These are phyloP conservation scores for Ischnura elegans DNA, from an alignment of 2,888 invertebrate genomes.

Conservation along the genomic window DNA sequence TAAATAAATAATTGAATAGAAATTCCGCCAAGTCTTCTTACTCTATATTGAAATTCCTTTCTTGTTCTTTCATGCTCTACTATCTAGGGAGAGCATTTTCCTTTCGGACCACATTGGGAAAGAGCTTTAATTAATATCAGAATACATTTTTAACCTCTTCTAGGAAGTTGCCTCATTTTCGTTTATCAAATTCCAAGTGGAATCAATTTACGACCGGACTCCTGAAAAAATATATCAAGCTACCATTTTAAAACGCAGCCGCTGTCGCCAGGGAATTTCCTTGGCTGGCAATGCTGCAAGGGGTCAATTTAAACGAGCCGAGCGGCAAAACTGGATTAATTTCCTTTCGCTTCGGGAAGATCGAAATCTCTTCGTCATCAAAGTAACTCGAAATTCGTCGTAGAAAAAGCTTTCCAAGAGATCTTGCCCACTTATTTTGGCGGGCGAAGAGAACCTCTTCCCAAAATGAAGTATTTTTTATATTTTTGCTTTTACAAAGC, in stretches of 20 bases:
- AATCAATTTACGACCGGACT: neutral
- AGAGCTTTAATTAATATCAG: too few relatives aligned
- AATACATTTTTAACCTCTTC: too few relatives aligned
- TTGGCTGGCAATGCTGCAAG: neutral
- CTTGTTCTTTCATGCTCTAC: too few relatives aligned
- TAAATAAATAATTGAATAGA: too few relatives aligned
- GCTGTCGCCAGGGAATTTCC: neutral
- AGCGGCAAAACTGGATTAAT: neutral
- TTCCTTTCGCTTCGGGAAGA: neutral
- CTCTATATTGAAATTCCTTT: too few relatives aligned
- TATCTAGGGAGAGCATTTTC: too few relatives aligned
- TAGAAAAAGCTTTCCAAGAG: neutral
- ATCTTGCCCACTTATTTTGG: neutral
- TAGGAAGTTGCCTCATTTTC: neutral
- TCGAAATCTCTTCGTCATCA: neutral
- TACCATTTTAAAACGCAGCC: neutral
- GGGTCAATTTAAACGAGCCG: neutral
- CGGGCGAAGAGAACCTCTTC: neutral
- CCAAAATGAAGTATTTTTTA: neutral
- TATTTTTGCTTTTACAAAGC: neutral
- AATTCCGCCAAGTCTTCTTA: too few relatives aligned
- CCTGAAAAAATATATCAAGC: neutral
- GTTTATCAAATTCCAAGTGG: neutral
- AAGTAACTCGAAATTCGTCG: neutral
- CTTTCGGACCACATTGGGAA: too few relatives aligned